Conservation (phyloP, 2,113 vertebrate genomes). For the mouse (Mus musculus) region DNA sequence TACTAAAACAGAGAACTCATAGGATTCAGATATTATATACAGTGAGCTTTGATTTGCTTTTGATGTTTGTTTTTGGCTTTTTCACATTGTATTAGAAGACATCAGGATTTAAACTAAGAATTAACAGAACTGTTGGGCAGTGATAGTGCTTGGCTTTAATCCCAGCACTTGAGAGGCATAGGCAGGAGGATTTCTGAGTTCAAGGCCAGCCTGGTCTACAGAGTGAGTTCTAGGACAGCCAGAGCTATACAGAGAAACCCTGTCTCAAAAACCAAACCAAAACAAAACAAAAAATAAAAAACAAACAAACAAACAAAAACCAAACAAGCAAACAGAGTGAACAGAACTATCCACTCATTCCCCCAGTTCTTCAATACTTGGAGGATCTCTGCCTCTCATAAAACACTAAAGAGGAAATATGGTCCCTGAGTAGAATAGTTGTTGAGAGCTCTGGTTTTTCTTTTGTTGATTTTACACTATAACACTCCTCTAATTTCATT, state of each 20-base stretch:
- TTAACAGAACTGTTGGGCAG: background rate
- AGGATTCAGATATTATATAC: background rate
- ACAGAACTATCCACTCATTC: background rate
- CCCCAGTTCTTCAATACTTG: background rate
- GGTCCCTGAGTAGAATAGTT: background rate
- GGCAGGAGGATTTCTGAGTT: too few relatives aligned
- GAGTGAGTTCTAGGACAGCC: too few relatives aligned
- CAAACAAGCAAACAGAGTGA: background rate
- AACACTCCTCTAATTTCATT: background rate
- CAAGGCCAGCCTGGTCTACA: too few relatives aligned
- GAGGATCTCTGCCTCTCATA: fast-evolving
- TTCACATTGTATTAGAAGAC: background rate
- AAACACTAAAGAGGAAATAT: background rate
- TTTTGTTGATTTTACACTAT: background rate
- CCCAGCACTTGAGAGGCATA: too few relatives aligned
- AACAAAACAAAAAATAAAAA: too few relatives aligned
- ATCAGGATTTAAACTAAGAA: background rate
- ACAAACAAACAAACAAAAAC: background rate
- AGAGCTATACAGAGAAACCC: too few relatives aligned
- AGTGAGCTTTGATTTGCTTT: background rate
- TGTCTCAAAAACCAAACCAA: too few relatives aligned
- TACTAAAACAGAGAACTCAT: background rate
- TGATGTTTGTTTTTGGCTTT: background rate
- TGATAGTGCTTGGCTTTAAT: too few relatives aligned
- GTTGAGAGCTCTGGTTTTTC: background rate